Evolutionary conservation across 2,113 vertebrate genomes (phyloP).

Genomic region (Macaca nemestrina): DNA sequence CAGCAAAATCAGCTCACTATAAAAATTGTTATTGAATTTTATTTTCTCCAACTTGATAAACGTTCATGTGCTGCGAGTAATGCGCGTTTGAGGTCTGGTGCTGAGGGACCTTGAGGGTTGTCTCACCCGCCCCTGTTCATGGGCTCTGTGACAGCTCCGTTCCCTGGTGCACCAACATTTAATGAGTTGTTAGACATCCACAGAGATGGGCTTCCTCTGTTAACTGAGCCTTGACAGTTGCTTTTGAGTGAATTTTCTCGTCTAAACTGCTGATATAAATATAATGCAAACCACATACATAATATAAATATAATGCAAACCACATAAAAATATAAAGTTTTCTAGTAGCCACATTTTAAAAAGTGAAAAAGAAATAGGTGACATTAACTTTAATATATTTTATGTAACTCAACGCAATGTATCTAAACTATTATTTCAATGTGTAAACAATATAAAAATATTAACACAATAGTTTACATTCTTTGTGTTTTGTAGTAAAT

Average conservation of each 20-base stretch:
- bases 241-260: background rate
- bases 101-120: background rate
- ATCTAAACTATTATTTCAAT: background rate
- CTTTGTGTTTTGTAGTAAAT: background rate
- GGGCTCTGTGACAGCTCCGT: background rate
- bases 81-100: background rate
- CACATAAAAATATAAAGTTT: background rate
- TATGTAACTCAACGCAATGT: background rate
- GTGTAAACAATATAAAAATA: slow-evolving; percentile 12
- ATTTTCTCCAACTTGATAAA: slow-evolving; percentile 56
- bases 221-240: background rate
- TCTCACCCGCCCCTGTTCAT: background rate
- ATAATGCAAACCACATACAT: background rate
- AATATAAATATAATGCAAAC: background rate
- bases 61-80: background rate
- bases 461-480: background rate
- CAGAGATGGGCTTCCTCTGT: background rate
- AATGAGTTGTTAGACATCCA: background rate
- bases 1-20: slow-evolving; percentile 64
- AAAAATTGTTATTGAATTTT: slow-evolving; percentile 76
- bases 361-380: background rate
- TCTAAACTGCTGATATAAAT: background rate
- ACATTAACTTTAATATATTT: background rate
- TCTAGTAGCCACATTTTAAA: background rate
- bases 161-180: background rate